Percentiles rank a stretch among this genome's conserved stretches.
These are phyloP conservation scores for Microtus pennsylvanicus DNA, from an alignment of 2,113 vertebrate genomes.

Conservation along the genomic window DNA sequence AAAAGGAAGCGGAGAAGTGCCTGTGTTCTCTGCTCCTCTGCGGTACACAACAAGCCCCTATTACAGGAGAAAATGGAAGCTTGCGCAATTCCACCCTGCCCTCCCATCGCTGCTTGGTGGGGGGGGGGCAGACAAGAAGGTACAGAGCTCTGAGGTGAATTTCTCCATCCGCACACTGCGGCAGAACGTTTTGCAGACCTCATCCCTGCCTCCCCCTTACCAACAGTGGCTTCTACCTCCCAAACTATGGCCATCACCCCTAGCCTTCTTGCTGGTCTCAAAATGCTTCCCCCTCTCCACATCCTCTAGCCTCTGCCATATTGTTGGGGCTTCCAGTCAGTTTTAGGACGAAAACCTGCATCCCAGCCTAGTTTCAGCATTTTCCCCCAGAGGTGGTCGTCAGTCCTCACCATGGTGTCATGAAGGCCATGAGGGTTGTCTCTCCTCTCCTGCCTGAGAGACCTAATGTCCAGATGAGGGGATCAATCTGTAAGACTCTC, in stretches of 20 bases:
- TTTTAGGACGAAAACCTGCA: not conserved
- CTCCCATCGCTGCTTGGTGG: not conserved
- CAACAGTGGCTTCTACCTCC: too few species aligned
- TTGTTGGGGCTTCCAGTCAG: not conserved
- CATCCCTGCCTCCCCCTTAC: not conserved
- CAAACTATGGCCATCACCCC: not conserved
- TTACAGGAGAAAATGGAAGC: not conserved
- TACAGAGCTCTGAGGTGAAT: not conserved
- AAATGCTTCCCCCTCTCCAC: not conserved
- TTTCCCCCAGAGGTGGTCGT: not conserved
- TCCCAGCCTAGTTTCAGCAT: not conserved
- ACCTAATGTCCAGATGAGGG: not conserved
- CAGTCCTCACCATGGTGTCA: not conserved
- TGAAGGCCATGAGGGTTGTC: not conserved
- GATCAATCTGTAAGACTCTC: not conserved
- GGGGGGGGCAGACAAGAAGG: not conserved
- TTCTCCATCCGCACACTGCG: not conserved
- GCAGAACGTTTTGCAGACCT: not conserved
- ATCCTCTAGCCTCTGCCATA: not conserved
- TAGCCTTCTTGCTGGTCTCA: not conserved
- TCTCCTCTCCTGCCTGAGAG: not conserved
- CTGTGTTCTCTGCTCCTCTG: not conserved
- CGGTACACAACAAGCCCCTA: constrained; percentile 25
- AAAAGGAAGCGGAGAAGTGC: constrained; percentile 54
- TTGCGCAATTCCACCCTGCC: not conserved